Base-by-base conservation (phyloP, 2,888 invertebrate genomes). In the Stenoptilia bipunctidactyla region DNA sequence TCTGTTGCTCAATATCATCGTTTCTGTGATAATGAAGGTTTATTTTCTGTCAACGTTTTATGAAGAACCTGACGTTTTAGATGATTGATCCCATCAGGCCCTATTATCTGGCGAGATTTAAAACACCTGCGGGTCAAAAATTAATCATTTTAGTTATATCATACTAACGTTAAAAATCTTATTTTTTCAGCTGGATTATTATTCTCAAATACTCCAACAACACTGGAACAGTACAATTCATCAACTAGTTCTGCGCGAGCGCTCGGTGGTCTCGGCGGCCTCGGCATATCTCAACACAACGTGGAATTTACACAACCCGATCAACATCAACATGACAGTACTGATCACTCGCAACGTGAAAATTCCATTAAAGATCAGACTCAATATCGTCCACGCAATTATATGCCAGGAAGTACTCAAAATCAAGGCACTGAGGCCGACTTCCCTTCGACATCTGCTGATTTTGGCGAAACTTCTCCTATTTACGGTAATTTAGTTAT, bases 151-250 rank as follows among this genome's bases (percentile, higher is more conserved):
- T n/a, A n/a, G n/a, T n/a, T n/a, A n/a, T n/a, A n/a, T n/a, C n/a
- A n/a, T n/a, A n/a, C n/a, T 85, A 45, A n/a, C 25, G 9, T 6
- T 25, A 6, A 9, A 25, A 5, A 6, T 9, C 3, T 30, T n/a
- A 8, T 10, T 15, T 34, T 85, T 85, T 30, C 70, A 92, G 92
- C 89, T 55, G 91, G 91, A 37, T 83, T 90, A 37, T 87, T 92
- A 48, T 87, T 90, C 54, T 79, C 86, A 15, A 88, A 86, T 69
- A 87, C 89, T 43, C 88, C 89, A 35, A 86, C 88, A 30, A 82
- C 86, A 1, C 72, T 87, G 42, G 86, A 79, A 64, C 87, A 74
- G 56, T 76, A 72, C 62, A 84, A 83, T 53, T 56, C 67, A 5
- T 71, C 82, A 1, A 62, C 84, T 42, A 86, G 86, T 44, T 87